Base-by-base conservation (phyloP, 2,888 invertebrate genomes). In the Ennomos erosarius region DNA sequence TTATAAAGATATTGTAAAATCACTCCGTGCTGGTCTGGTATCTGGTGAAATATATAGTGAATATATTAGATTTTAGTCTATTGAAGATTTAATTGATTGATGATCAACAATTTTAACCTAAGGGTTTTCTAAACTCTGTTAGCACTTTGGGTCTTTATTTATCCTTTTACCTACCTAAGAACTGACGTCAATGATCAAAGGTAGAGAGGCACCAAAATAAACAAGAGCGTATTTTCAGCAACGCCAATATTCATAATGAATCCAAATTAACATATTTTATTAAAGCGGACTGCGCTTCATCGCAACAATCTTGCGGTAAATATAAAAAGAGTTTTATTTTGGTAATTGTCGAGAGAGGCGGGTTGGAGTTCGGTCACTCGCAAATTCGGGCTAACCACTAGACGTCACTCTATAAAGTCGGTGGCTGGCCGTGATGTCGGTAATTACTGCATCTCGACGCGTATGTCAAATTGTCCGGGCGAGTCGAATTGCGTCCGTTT, bases 401-500 rank as follows among this genome's bases (percentile, higher is more conserved):
- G 76, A 87, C 73, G 85, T 85, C 87, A 84, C 75, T 82, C 81
- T 70, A 26, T 26, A 26, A 26, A 74, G 71, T 70, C 68, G 68
- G 70, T 60, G 70, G 70, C 68, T 69, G 69, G 71, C 75, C 73
- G 74, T 79, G 76, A 76, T 75, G 78, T 77, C 75, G 78, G 86
- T 87, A 88, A 88, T 89, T 88, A 86, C 81, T 79, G 76, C 76
- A 76, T 75, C 70, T 75, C 60, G 67, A 70, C 70, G 74, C 68
- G 68, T 69, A 73, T 76, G 77, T 79, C 78, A 76, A 77, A 79
- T 64, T 76, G 78, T 77, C 74, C 67, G 60, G 63, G 69, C 72
- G 68, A 74, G 75, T 79, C 78, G 74, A 77, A 78, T 79, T 75
- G 78, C 81, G 84, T 78, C 81, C 81, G 78, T 82, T 88, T 87